A percentile compares a stretch with the other conserved stretches of the same genome.
phyloP scores from a whole-genome alignment of 2,113 vertebrate species.

The Ranitomeya variabilis region DNA sequence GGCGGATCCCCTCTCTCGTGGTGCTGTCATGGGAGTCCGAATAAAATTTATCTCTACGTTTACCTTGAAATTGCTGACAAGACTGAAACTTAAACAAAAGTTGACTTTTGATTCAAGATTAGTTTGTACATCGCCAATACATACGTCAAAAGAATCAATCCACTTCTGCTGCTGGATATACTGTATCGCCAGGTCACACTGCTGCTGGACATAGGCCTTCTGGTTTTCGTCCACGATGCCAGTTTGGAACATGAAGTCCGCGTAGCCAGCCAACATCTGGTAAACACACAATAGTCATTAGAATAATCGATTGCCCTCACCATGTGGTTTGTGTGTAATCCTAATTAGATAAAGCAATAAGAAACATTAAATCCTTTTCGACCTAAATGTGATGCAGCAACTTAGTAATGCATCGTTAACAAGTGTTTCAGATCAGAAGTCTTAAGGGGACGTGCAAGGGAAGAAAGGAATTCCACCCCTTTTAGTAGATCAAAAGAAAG shows the following conservation, averaged over 20 bases:
- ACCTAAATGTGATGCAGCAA: too few relatives aligned
- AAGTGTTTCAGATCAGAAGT: conserved; percentile 58
- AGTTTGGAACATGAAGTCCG: conserved; percentile 72
- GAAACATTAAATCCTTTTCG: not conserved
- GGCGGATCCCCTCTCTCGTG: too few relatives aligned
- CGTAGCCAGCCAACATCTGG: conserved; percentile 76
- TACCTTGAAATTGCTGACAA: not conserved
- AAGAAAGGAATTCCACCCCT: conserved; percentile 53
- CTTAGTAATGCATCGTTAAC: conserved; percentile 59
- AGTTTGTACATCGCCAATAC: not conserved
- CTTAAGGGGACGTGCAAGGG: conserved; percentile 54
- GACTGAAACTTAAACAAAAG: not conserved
- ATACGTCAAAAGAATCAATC: conserved; percentile 79
- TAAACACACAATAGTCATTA: not conserved
- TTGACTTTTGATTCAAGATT: not conserved
- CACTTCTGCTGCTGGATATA: conserved; percentile 76
- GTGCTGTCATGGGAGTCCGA: too few relatives aligned
- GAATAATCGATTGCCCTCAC: not conserved
- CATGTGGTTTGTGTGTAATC: conserved; percentile 33
- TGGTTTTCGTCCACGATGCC: conserved; percentile 72
- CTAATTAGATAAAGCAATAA: conserved; percentile 37
- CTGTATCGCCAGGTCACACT: conserved; percentile 67
- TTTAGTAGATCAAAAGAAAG: conserved; percentile 50
- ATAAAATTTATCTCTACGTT: not conserved
- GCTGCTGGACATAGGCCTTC: conserved; percentile 71